A percentile compares a stretch with the other conserved stretches of the same genome.
These are phyloP conservation scores for Eunapius fragilis DNA, from an alignment of 37 sponge, comb jelly and placozoan species.

Conservation along the genomic window DNA sequence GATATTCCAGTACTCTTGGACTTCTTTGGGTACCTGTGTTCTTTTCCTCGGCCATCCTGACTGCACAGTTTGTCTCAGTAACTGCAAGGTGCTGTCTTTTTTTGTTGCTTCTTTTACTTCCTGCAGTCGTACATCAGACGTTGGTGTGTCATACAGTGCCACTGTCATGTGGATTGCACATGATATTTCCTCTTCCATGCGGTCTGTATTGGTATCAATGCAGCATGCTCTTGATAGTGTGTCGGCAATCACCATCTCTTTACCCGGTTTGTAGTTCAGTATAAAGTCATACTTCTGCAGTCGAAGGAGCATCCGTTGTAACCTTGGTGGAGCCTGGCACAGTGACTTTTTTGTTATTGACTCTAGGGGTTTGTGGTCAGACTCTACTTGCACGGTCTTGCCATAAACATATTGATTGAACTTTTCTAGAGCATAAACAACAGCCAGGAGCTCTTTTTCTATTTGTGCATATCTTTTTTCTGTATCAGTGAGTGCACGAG, in stretches of 20 bases:
- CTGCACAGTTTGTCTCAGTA: too few relatives aligned
- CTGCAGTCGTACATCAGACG: too few relatives aligned
- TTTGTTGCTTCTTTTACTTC: too few relatives aligned
- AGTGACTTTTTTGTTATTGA: constrained; percentile 21
- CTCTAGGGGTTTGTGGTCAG: constrained; percentile 53
- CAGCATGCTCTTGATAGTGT: too few relatives aligned
- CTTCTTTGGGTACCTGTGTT: too few relatives aligned
- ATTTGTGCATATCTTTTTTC: constrained; percentile 25
- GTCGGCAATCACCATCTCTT: constrained; percentile 14
- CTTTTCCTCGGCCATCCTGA: too few relatives aligned
- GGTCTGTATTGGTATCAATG: too few relatives aligned
- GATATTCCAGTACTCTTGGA: too few relatives aligned
- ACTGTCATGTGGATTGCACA: constrained; percentile 3
- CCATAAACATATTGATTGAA: constrained; percentile 41
- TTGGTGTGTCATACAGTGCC: too few relatives aligned
- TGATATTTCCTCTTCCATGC: background rate
- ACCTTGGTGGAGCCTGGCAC: constrained; percentile 31
- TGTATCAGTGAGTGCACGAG: constrained; percentile 10
- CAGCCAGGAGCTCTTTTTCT: constrained; percentile 21
- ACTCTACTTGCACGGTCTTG: constrained; percentile 7
- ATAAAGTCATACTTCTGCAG: constrained; percentile 23
- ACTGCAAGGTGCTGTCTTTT: too few relatives aligned
- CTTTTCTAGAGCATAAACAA: constrained; percentile 28
- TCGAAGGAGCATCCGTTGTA: constrained; percentile 39
- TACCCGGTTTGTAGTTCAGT: constrained; percentile 16